Conservation (phyloP, 2,797 vertebrate genomes). For the Chelon auratus region DNA sequence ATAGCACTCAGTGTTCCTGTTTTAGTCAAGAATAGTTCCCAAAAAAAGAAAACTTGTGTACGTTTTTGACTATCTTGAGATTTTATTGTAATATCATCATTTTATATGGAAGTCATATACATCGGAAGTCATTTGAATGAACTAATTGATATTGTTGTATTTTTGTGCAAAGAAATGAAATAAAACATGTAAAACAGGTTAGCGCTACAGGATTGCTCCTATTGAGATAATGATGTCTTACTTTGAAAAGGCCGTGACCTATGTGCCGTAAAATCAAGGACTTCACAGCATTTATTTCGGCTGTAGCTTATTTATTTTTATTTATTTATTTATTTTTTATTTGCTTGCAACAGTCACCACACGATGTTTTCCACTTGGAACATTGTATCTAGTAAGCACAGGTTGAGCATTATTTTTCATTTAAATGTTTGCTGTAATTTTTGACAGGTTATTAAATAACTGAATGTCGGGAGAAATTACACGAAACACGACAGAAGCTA, state of each 20-base stretch:
- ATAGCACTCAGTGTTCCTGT: background rate
- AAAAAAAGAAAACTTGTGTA: conserved; percentile 2
- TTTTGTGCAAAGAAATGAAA: background rate
- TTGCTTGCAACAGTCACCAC: too few species aligned
- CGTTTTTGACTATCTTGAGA: background rate
- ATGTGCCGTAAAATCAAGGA: too few species aligned
- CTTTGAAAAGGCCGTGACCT: too few species aligned
- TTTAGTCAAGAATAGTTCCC: conserved; percentile 1
- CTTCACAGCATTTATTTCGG: too few species aligned
- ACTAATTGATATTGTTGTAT: background rate
- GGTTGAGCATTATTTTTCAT: conserved; percentile 1
- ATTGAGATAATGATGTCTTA: background rate
- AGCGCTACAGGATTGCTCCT: background rate
- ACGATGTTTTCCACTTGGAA: too few species aligned
- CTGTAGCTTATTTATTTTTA: too few species aligned
- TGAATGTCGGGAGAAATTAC: background rate
- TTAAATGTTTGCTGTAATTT: background rate
- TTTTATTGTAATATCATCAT: background rate
- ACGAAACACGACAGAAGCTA: conserved; percentile 4
- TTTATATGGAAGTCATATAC: too few species aligned
- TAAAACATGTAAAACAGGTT: too few species aligned
- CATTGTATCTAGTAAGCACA: background rate
- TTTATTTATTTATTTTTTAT: too few species aligned
- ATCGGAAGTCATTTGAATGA: background rate
- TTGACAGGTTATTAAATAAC: conserved; percentile 9